These are phyloP conservation scores for Muscina levida DNA, from an alignment of 2,888 invertebrate species.

Conservation along the genomic window DNA sequence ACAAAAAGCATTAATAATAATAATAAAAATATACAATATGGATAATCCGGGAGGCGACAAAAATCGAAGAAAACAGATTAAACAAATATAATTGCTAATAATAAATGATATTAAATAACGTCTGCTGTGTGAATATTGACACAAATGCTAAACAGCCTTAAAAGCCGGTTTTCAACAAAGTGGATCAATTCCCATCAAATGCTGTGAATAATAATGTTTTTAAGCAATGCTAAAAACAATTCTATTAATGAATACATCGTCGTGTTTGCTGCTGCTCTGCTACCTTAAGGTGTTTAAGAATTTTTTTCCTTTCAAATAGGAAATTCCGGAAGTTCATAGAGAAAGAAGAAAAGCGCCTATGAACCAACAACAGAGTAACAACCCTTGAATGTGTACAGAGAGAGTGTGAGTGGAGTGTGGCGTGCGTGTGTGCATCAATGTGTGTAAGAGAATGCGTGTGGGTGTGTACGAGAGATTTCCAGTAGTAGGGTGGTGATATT, in stretches of 20 bases:
- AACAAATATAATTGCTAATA: not conserved
- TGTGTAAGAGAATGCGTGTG: constrained; percentile 11
- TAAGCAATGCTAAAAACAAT: no score
- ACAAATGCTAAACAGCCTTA: constrained; percentile 13
- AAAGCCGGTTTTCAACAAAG: not conserved
- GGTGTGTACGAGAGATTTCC: not conserved
- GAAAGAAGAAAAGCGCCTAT: constrained; percentile 52
- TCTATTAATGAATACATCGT: no score
- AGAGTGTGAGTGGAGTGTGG: constrained; percentile 19
- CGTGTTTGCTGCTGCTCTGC: no score
- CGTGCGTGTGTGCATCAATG: not conserved
- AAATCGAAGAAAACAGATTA: not conserved
- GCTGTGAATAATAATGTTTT: no score
- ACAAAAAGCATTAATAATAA: constrained; percentile 9
- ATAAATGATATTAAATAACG: not conserved
- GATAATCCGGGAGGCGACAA: no score
- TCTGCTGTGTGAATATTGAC: no score
- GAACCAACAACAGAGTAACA: constrained; percentile 47
- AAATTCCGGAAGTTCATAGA: constrained; percentile 63
- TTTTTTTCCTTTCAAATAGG: not conserved
- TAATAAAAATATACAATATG: constrained; percentile 22
- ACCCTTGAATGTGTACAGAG: constrained; percentile 36
- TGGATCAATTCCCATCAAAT: not conserved
- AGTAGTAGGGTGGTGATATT: constrained; percentile 15
- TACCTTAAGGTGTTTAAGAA: no score